phyloP scores from a whole-genome alignment of 1,140 invertebrate species.

The Colletes gigas region DNA sequence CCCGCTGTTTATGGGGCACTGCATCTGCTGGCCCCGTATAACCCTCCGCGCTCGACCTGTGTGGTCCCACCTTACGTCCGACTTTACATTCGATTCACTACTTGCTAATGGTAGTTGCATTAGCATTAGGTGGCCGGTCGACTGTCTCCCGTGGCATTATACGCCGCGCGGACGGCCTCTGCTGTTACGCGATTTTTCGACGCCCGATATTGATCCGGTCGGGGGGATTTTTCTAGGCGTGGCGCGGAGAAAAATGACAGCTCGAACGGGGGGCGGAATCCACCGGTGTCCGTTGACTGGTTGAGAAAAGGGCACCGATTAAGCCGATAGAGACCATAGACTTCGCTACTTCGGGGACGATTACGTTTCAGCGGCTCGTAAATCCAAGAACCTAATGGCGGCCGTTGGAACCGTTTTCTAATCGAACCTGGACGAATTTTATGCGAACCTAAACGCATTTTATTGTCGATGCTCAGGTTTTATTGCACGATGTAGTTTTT shows the following conservation, averaged over 20 bases:
- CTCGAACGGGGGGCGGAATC: not conserved
- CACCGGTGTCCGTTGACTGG: not conserved
- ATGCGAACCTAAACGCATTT: too few relatives aligned
- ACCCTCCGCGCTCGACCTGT: constrained; percentile 71
- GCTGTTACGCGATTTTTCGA: constrained; percentile 60
- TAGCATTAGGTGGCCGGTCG: constrained; percentile 65
- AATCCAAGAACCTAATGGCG: too few relatives aligned
- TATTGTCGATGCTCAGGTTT: too few relatives aligned
- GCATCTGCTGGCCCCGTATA: constrained; percentile 75
- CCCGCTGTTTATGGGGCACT: constrained; percentile 80
- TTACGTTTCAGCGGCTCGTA: too few relatives aligned
- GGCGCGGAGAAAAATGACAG: not conserved
- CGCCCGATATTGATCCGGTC: constrained; percentile 9
- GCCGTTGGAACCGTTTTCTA: too few relatives aligned
- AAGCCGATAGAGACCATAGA: not conserved
- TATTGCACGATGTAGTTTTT: too few relatives aligned
- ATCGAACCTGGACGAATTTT: too few relatives aligned
- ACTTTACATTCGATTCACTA: constrained; percentile 80
- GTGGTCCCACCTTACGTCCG: constrained; percentile 76
- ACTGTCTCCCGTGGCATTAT: constrained; percentile 45
- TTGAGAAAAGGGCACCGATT: not conserved
- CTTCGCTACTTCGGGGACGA: not conserved
- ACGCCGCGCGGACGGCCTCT: constrained; percentile 31
- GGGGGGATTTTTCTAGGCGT: not conserved
- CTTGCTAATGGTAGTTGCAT: constrained; percentile 78